Conservation (phyloP, 2,113 vertebrate genomes). For the Perognathus longimembris region DNA sequence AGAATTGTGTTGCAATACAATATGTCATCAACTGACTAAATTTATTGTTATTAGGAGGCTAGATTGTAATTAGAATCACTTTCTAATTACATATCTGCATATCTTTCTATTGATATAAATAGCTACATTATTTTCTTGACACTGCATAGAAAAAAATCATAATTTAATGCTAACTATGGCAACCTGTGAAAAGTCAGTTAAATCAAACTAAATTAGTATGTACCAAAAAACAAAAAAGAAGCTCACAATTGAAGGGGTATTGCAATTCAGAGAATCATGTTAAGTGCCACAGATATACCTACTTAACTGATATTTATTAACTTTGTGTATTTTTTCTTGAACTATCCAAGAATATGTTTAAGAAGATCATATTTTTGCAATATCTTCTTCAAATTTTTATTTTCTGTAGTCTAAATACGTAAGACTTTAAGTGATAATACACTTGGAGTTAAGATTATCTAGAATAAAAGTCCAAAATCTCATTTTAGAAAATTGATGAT, state of each 20-base stretch:
- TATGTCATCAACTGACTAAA: slow-evolving; percentile 42
- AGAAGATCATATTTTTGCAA: slow-evolving; percentile 34
- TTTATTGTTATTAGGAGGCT: slow-evolving; percentile 75
- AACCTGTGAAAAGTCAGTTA: slow-evolving; percentile 57
- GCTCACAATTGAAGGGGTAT: fast-evolving
- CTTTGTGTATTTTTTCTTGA: slow-evolving; percentile 6
- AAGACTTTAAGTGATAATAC: background rate
- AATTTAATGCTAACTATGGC: slow-evolving; percentile 58
- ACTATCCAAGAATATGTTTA: slow-evolving; percentile 5
- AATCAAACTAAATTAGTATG: slow-evolving; percentile 48
- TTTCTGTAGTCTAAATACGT: background rate
- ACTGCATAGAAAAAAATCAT: background rate
- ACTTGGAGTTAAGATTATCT: background rate
- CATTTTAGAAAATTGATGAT: background rate
- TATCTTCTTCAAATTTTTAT: background rate
- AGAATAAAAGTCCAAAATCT: background rate
- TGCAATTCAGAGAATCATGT: background rate
- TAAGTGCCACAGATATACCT: slow-evolving; percentile 12
- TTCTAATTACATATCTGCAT: slow-evolving; percentile 71
- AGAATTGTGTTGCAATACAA: slow-evolving; percentile 66
- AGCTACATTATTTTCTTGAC: slow-evolving; percentile 60
- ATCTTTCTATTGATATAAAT: slow-evolving; percentile 73
- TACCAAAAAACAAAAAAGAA: background rate
- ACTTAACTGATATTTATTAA: background rate
- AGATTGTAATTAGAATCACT: slow-evolving; percentile 70